A percentile compares a stretch with the other conserved stretches of the same genome.
Evolutionary conservation across 2,888 invertebrate genomes (phyloP).

Genomic region (Acronicta leporina): DNA sequence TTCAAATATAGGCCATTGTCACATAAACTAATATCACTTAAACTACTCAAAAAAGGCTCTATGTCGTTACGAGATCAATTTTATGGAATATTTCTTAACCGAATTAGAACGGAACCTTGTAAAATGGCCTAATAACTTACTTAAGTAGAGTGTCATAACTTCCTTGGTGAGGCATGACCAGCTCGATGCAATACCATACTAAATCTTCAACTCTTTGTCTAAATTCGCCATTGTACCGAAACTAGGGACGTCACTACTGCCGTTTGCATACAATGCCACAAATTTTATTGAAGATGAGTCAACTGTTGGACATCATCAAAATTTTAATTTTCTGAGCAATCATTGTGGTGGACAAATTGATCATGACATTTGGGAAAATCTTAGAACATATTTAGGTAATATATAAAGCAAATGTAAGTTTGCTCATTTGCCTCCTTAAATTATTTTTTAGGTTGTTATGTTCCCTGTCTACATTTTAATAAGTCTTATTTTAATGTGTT

Average conservation of each 20-base stretch:
- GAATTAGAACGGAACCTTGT: slow-evolving; percentile 26
- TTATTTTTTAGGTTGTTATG: too few relatives aligned
- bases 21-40: slow-evolving; percentile 12
- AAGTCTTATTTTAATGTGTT: too few relatives aligned
- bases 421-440: not conserved
- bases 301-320: slow-evolving; percentile 31
- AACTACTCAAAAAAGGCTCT: not conserved
- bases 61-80: slow-evolving; percentile 1
- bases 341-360: slow-evolving; percentile 3
- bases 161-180: slow-evolving; percentile 53
- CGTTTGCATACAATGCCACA: slow-evolving; percentile 66
- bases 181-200: slow-evolving; percentile 56
- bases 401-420: not conserved
- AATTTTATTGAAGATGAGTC: slow-evolving; percentile 42
- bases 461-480: too few relatives aligned
- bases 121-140: slow-evolving; percentile 32
- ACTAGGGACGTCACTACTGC: slow-evolving; percentile 53
- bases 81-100: not conserved
- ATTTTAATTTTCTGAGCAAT: slow-evolving; percentile 39
- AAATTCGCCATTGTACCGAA: slow-evolving; percentile 66
- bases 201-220: slow-evolving; percentile 59
- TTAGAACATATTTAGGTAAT: not conserved
- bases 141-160: slow-evolving; percentile 41
- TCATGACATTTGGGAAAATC: slow-evolving; percentile 10
- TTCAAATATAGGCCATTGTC: slow-evolving; percentile 30